Conservation (phyloP, 1,140 invertebrate genomes). For the Lepidotrigona ventralis region DNA sequence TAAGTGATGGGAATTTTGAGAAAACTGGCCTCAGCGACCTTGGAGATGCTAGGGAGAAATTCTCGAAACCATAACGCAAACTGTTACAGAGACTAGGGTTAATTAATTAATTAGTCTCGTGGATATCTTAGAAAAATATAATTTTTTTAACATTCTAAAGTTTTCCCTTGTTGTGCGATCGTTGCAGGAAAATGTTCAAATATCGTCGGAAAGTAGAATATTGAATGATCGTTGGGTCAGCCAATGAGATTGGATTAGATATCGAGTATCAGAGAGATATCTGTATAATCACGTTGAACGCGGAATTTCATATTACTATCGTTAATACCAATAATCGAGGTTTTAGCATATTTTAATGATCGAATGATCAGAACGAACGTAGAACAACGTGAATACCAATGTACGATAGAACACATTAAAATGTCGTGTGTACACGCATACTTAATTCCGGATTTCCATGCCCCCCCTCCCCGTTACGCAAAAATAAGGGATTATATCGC, state of each 20-base stretch:
- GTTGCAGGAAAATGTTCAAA: neutral
- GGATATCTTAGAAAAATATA: neutral
- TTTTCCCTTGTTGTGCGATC: neutral
- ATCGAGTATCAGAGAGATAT: neutral
- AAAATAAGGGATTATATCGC: neutral
- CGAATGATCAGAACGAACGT: neutral
- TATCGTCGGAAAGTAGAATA: too few relatives aligned
- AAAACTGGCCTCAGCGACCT: neutral
- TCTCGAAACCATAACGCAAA: too few relatives aligned
- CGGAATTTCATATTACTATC: conserved; percentile 1
- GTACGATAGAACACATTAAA: neutral
- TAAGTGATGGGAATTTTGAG: conserved; percentile 10
- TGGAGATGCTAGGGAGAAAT: too few relatives aligned
- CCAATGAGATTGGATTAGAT: too few relatives aligned
- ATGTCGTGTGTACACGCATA: neutral
- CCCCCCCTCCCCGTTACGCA: neutral
- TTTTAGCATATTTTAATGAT: conserved; percentile 10
- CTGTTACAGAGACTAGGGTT: neutral
- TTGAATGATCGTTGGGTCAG: neutral
- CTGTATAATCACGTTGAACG: neutral
- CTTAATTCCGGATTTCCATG: neutral
- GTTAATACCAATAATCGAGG: neutral
- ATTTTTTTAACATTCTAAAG: neutral
- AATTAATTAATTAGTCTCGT: too few relatives aligned
- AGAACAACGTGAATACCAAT: neutral